phyloP scores from a whole-genome alignment of 2,888 invertebrate species.

The Seira musarum region DNA sequence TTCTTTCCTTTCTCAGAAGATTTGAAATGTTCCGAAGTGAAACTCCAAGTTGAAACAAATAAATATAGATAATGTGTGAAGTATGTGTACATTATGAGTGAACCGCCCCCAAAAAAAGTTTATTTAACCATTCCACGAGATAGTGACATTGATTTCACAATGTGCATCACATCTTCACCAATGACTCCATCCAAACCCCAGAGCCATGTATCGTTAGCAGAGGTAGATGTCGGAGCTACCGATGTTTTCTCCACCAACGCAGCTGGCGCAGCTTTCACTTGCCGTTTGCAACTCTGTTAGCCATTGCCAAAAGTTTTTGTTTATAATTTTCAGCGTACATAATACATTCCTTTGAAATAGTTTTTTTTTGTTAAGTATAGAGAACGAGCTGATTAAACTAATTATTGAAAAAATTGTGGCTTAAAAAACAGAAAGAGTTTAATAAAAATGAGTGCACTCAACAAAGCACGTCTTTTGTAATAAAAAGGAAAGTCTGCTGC shows the following conservation, averaged over 20 bases:
- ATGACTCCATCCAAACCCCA: constrained; percentile 61
- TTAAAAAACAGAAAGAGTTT: constrained; percentile 35
- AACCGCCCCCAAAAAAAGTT: too few species aligned
- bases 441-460: constrained; percentile 50
- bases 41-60: too few species aligned
- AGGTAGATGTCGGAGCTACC: constrained; percentile 46
- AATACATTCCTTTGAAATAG: background rate
- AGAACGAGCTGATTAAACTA: constrained; percentile 19
- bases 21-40: background rate
- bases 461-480: constrained; percentile 45
- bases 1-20: background rate
- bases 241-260: constrained; percentile 54
- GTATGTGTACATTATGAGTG: background rate
- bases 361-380: background rate
- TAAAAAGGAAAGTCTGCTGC: constrained; percentile 3
- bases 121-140: constrained; percentile 56
- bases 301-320: constrained; percentile 56
- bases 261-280: constrained; percentile 57
- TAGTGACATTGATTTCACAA: constrained; percentile 59
- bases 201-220: constrained; percentile 52
- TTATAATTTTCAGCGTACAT: background rate
- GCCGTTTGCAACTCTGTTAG: constrained; percentile 64
- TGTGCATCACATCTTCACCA: constrained; percentile 61
- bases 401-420: constrained; percentile 28
- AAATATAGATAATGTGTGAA: too few species aligned